phyloP scores from a whole-genome alignment of 1,140 invertebrate species.

The Solen grandis region DNA sequence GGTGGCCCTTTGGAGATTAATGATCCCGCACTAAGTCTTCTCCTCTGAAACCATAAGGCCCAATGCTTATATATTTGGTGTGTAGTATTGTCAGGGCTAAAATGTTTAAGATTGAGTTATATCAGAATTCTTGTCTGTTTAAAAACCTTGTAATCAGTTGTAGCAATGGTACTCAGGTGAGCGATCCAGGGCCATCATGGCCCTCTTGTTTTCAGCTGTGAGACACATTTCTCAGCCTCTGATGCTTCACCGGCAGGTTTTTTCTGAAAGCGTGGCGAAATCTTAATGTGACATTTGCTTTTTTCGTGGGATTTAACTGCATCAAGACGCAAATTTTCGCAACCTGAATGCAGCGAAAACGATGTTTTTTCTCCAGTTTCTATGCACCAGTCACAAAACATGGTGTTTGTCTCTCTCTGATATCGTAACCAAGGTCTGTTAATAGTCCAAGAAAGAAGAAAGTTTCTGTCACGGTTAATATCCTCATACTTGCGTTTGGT shows the following conservation, averaged over 20 bases:
- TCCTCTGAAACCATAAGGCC: no score
- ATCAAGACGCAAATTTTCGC: conserved; percentile 22
- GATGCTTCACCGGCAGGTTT: conserved; percentile 1
- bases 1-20: no score
- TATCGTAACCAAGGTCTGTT: conserved; percentile 10
- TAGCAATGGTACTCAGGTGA: no score
- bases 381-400: conserved; percentile 17
- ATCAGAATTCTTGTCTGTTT: no score
- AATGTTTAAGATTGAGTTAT: no score
- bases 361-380: neutral
- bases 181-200: no score
- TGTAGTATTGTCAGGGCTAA: no score
- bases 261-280: neutral
- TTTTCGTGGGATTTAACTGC: conserved; percentile 25
- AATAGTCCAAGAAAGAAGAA: neutral
- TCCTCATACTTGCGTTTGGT: conserved; percentile 24
- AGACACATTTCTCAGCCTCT: neutral
- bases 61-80: no score
- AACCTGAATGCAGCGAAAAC: conserved; percentile 8
- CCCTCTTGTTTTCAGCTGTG: neutral
- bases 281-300: conserved; percentile 14
- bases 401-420: conserved; percentile 2
- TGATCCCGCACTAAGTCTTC: no score
- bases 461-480: conserved; percentile 9
- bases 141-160: no score